A percentile compares a stretch with the other conserved stretches of the same genome.
phyloP scores from a whole-genome alignment of 2,113 vertebrate species.

The Cromileptes altivelis region DNA sequence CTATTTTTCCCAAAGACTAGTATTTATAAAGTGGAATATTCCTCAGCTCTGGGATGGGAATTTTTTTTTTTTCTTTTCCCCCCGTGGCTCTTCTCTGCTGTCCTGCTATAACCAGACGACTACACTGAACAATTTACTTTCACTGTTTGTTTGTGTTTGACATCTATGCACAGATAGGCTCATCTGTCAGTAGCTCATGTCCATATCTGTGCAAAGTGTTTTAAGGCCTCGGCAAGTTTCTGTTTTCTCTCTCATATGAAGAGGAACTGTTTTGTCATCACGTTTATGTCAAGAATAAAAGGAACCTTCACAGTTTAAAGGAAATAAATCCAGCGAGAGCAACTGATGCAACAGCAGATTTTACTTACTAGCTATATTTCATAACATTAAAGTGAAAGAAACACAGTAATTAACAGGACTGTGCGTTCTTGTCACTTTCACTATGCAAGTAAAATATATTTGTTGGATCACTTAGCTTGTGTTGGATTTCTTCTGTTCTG shows the following conservation, averaged over 20 bases:
- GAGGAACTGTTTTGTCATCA: background rate
- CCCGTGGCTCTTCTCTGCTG: background rate
- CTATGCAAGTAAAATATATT: background rate
- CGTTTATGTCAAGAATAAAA: background rate
- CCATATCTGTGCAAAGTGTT: background rate
- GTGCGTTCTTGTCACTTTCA: background rate
- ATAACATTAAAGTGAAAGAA: background rate
- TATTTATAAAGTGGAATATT: conserved; percentile 32
- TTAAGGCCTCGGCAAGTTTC: background rate
- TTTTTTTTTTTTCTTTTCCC: too few species aligned
- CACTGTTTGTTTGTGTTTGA: background rate
- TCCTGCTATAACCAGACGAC: background rate
- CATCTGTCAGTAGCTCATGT: background rate
- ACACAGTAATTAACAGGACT: background rate
- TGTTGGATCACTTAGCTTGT: background rate
- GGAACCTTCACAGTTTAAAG: background rate
- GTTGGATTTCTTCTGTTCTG: background rate
- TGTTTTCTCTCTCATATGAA: background rate
- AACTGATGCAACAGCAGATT: background rate
- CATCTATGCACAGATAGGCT: background rate
- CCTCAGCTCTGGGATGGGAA: background rate
- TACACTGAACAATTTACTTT: background rate
- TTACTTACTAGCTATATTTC: background rate
- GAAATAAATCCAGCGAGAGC: background rate
- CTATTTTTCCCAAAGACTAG: conserved; percentile 35